These are phyloP conservation scores for Heliconius cydno DNA, from an alignment of 2,888 invertebrate species.

Conservation along the genomic window DNA sequence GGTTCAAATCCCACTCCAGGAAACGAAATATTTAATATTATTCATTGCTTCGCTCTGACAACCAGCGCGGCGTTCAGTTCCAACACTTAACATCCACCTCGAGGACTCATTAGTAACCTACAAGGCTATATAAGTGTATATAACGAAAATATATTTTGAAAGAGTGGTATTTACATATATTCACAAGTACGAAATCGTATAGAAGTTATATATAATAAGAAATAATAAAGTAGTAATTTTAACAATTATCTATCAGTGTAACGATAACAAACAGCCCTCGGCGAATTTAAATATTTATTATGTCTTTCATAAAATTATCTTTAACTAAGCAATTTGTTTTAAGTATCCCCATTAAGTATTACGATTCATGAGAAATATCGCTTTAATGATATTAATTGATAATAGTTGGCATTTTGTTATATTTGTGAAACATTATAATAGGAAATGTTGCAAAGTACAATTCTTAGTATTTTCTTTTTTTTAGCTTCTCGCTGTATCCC, in stretches of 20 bases:
- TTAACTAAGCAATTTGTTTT: constrained; percentile 24
- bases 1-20: too few species aligned
- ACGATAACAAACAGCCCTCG: constrained; percentile 28
- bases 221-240: constrained; percentile 6
- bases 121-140: too few species aligned
- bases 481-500: neutral
- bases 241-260: constrained; percentile 16
- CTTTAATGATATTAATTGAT: constrained; percentile 4
- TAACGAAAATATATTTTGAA: too few species aligned
- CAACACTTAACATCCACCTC: neutral
- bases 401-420: neutral
- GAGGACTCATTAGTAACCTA: too few species aligned
- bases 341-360: constrained; percentile 9
- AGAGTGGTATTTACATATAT: too few species aligned
- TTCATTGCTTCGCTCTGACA: too few species aligned
- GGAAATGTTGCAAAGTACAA: neutral
- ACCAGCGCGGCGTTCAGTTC: too few species aligned
- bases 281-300: constrained; percentile 27
- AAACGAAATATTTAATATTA: too few species aligned
- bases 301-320: constrained; percentile 16
- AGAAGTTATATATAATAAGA: neutral
- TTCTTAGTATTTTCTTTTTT: neutral
- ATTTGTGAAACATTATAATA: neutral
- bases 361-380: constrained; percentile 5
- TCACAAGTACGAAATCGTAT: neutral